Evolutionary conservation across 1,140 invertebrate genomes (phyloP).

Genomic region (Heliconius hewitsoni): DNA sequence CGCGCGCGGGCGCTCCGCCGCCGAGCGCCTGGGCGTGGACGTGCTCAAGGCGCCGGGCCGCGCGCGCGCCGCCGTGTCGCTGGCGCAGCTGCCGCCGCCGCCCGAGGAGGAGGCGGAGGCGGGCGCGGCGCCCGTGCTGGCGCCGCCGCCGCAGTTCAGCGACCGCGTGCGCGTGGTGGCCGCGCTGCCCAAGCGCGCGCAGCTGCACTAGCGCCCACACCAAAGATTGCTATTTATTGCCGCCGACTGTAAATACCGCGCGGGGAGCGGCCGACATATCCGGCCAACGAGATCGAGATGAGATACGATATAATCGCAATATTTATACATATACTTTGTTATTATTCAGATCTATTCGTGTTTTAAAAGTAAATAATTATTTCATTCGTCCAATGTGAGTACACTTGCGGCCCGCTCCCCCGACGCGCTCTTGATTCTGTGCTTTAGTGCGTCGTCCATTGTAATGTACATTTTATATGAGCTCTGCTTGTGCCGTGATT

Average conservation of each 20-base stretch:
- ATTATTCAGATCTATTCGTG: constrained; percentile 38
- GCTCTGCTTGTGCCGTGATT: constrained; percentile 31
- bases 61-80: constrained; percentile 84
- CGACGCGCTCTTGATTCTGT: constrained; percentile 49
- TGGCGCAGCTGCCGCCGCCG: constrained; percentile 88
- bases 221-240: no score
- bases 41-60: constrained; percentile 60
- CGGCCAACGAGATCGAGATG: constrained; percentile 57
- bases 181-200: constrained; percentile 86
- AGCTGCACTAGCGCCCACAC: constrained; percentile 36
- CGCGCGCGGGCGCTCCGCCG: constrained; percentile 71
- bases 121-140: constrained; percentile 77
- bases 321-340: constrained; percentile 45
- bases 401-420: constrained; percentile 53
- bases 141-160: constrained; percentile 87
- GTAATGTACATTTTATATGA: constrained; percentile 48
- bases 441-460: constrained; percentile 67
- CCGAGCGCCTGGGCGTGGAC: constrained; percentile 75
- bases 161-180: constrained; percentile 90
- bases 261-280: constrained; percentile 61
- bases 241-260: constrained; percentile 56
- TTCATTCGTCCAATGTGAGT: constrained; percentile 56
- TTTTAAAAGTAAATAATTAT: constrained; percentile 45
- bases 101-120: constrained; percentile 15
- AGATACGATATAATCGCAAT: constrained; percentile 36